Evolutionary conservation across 2,797 vertebrate species (phyloP).

Genomic region (Odontamblyopus lacepedii): DNA sequence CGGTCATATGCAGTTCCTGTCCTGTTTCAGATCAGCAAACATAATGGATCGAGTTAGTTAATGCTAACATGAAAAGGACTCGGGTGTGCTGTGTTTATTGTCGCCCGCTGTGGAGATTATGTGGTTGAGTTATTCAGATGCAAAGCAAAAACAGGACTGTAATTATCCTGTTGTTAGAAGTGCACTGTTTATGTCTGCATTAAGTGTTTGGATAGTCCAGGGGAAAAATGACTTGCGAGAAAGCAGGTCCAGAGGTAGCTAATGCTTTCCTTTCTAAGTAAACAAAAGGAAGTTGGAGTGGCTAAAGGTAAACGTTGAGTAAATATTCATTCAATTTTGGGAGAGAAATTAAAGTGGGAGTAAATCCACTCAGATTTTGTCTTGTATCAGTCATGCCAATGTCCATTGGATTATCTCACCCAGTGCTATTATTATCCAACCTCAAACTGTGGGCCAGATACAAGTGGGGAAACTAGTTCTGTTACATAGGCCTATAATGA

Average conservation of each 20-base stretch:
- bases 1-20: slow-evolving; percentile 15
- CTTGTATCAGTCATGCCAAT: slow-evolving; percentile 42
- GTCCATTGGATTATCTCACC: slow-evolving; percentile 16
- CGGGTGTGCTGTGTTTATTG: slow-evolving; percentile 2
- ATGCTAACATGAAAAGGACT: slow-evolving; percentile 18
- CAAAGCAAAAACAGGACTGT: slow-evolving; percentile 27
- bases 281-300: slow-evolving; percentile 24
- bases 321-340: slow-evolving; percentile 40
- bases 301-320: slow-evolving; percentile 27
- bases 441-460: background rate
- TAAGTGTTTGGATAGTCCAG: slow-evolving; percentile 46
- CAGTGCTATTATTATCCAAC: background rate
- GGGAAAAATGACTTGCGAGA: slow-evolving; percentile 19
- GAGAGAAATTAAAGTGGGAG: slow-evolving; percentile 27
- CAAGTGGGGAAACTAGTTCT: background rate
- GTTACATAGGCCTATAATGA: background rate
- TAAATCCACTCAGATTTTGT: slow-evolving; percentile 31
- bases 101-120: slow-evolving; percentile 20
- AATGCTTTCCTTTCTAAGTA: slow-evolving; percentile 35
- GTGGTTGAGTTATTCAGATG: slow-evolving; percentile 21
- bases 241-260: slow-evolving; percentile 38
- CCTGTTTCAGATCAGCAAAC: slow-evolving; percentile 24
- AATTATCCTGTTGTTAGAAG: slow-evolving; percentile 43
- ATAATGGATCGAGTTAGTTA: slow-evolving; percentile 9
- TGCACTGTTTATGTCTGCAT: slow-evolving; percentile 50